phyloP scores from a whole-genome alignment of 2,797 vertebrate species.

The Astyanax mexicanus region DNA sequence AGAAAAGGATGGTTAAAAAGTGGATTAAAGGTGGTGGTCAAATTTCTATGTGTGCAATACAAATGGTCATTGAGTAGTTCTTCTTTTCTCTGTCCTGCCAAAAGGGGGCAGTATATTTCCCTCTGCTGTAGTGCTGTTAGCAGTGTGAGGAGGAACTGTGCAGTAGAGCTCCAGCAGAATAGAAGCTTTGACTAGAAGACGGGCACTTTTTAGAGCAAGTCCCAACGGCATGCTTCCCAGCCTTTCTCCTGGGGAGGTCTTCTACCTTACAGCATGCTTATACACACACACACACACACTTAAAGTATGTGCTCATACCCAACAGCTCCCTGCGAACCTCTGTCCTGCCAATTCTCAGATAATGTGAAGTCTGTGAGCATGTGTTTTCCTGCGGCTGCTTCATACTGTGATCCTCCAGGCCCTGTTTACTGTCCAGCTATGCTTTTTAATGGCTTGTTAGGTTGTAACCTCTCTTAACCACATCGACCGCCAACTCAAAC shows the following conservation, averaged over 20 bases:
- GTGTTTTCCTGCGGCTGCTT: background rate
- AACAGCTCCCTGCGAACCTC: background rate
- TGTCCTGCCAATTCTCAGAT: background rate
- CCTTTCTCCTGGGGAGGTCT: conserved; percentile 18
- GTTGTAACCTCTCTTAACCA: background rate
- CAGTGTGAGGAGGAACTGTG: conserved; percentile 10
- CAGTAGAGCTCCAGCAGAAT: conserved; percentile 42
- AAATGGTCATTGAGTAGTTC: too few species aligned
- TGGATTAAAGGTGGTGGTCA: too few species aligned
- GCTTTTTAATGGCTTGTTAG: background rate
- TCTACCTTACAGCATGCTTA: conserved; percentile 25
- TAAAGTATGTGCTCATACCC: background rate
- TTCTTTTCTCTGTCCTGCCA: background rate
- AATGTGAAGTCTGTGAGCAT: background rate
- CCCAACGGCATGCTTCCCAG: conserved; percentile 31
- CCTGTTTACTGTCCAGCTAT: background rate
- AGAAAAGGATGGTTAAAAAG: too few species aligned
- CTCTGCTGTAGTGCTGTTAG: background rate
- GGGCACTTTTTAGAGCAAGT: conserved; percentile 43
- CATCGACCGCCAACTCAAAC: background rate
- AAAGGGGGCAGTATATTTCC: conserved; percentile 29
- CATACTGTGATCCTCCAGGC: background rate
- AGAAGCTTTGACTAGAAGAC: conserved; percentile 44
- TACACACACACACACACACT: background rate
- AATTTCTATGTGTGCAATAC: too few species aligned